phyloP scores from a whole-genome alignment of 2,797 vertebrate genomes.

The Gastrophryne carolinensis region DNA sequence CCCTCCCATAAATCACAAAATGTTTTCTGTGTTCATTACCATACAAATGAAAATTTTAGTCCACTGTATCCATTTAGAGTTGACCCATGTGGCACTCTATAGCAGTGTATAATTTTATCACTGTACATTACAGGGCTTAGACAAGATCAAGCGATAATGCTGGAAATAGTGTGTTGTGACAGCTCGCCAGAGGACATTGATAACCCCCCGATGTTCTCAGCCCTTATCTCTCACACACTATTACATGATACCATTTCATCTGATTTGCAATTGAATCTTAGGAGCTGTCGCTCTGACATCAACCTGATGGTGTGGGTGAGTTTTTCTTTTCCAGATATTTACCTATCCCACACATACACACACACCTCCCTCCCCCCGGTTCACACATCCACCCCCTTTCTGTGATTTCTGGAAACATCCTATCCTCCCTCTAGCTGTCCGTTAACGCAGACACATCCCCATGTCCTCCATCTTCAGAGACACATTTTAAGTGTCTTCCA shows the following conservation, averaged over 20 bases:
- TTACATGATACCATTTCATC: slow-evolving; percentile 36
- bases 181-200: slow-evolving; percentile 29
- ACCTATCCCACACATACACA: too few relatives aligned
- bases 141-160: slow-evolving; percentile 20
- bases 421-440: too few relatives aligned
- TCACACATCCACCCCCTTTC: too few relatives aligned
- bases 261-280: slow-evolving; percentile 31
- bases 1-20: slow-evolving; percentile 28
- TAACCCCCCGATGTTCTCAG: slow-evolving; percentile 15
- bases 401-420: too few relatives aligned
- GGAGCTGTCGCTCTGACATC: not conserved
- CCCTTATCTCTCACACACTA: slow-evolving; percentile 36
- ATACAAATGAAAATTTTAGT: slow-evolving; percentile 45
- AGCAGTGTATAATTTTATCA: slow-evolving; percentile 25
- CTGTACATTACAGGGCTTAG: slow-evolving; percentile 6
- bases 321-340: too few relatives aligned
- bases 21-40: slow-evolving; percentile 31
- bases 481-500: too few relatives aligned
- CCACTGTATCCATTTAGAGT: slow-evolving; percentile 26
- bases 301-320: slow-evolving; percentile 7
- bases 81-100: slow-evolving; percentile 16
- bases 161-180: slow-evolving; percentile 30
- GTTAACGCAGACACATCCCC: too few relatives aligned
- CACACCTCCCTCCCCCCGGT: too few relatives aligned
- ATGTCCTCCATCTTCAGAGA: too few relatives aligned